Conservation (phyloP, 2,888 invertebrate species). For the Xestoiulus laeticollis region DNA sequence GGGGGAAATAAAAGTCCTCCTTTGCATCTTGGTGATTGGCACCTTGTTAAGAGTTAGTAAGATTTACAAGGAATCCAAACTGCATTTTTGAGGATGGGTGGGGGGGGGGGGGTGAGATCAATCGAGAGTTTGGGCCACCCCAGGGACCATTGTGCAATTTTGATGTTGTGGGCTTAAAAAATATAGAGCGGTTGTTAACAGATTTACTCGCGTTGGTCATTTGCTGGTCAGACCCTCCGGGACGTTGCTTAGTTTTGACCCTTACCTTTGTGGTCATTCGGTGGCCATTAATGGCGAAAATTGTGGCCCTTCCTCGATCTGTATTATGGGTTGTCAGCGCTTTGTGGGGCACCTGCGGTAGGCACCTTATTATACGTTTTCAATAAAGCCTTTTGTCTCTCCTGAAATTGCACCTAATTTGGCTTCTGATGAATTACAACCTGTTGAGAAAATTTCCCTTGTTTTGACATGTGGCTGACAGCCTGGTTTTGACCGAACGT, state of each 20-base stretch:
- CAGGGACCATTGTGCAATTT: constrained; percentile 9
- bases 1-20: background rate
- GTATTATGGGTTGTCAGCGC: constrained; percentile 1
- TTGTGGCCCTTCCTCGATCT: background rate
- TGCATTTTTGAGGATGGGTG: background rate
- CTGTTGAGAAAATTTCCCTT: constrained; percentile 1
- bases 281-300: background rate
- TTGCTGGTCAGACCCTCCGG: constrained; percentile 15
- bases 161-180: constrained; percentile 4
- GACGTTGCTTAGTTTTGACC: background rate
- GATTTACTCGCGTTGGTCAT: background rate
- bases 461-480: constrained; percentile 37
- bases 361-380: background rate
- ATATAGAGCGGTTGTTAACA: constrained; percentile 28
- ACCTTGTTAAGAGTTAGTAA: background rate
- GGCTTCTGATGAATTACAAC: constrained; percentile 34
- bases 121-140: background rate
- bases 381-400: constrained; percentile 27
- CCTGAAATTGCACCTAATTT: background rate
- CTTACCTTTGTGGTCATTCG: constrained; percentile 16
- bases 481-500: background rate
- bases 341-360: constrained; percentile 1
- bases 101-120: background rate
- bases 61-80: background rate
- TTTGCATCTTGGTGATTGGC: background rate